phyloP scores from a whole-genome alignment of 2,113 vertebrate genomes.

The Microtus ochrogaster region DNA sequence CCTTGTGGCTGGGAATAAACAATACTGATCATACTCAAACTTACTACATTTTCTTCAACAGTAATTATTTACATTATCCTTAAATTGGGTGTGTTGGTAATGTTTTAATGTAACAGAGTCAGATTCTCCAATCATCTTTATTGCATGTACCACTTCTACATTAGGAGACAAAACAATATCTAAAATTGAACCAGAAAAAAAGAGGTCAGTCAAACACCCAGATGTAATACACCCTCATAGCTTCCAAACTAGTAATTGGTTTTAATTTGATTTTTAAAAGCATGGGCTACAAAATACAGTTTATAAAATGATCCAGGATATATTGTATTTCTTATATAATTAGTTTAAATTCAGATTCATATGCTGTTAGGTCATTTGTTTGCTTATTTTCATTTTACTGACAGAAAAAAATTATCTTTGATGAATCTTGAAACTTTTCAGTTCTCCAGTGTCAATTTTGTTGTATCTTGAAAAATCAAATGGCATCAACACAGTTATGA shows the following conservation, averaged over 20 bases:
- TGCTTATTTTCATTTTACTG: not conserved
- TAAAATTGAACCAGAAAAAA: not conserved
- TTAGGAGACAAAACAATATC: not conserved
- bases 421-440: not conserved
- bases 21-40: not conserved
- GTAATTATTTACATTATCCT: not conserved
- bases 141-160: not conserved
- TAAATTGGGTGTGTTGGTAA: not conserved
- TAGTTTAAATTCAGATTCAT: not conserved
- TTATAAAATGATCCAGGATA: not conserved
- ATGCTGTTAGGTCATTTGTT: not conserved
- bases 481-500: not conserved
- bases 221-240: not conserved
- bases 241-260: not conserved
- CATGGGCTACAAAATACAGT: not conserved
- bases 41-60: not conserved
- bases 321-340: not conserved
- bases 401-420: not conserved
- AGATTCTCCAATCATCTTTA: not conserved
- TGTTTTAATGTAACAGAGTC: not conserved
- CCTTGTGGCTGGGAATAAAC: not conserved
- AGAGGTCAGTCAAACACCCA: not conserved
- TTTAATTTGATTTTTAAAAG: not conserved
- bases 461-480: not conserved
- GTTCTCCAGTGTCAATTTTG: not conserved